These are phyloP conservation scores for Oryctolagus cuniculus DNA, from an alignment of 2,113 vertebrate species.

Conservation along the genomic window DNA sequence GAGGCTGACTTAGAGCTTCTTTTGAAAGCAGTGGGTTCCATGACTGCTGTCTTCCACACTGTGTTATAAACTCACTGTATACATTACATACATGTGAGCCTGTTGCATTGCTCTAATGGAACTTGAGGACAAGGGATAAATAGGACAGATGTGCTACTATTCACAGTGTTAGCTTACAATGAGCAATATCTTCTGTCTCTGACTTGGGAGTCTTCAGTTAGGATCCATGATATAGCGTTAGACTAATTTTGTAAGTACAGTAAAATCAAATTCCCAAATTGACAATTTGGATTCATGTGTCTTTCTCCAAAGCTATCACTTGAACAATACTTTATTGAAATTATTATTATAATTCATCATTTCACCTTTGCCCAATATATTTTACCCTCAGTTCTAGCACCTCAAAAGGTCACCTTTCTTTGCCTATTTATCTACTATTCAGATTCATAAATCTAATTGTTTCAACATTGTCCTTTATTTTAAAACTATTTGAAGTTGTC, in stretches of 20 bases:
- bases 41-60: background rate
- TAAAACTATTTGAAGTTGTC: background rate
- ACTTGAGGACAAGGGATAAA: background rate
- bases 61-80: background rate
- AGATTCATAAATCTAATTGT: background rate
- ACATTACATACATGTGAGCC: too few species aligned
- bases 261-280: background rate
- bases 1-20: background rate
- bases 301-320: background rate
- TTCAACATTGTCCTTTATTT: background rate
- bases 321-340: background rate
- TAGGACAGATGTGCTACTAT: background rate
- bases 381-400: background rate
- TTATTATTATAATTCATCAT: background rate
- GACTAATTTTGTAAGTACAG: background rate
- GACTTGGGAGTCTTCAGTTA: background rate
- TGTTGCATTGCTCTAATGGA: background rate
- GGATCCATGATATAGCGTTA: background rate
- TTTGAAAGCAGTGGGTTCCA: background rate
- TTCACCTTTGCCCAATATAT: background rate
- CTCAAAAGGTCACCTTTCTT: background rate
- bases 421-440: background rate
- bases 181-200: background rate
- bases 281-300: background rate
- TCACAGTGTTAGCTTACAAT: background rate